A percentile compares a stretch with the other conserved stretches of the same genome.
Evolutionary conservation across 2,888 invertebrate species (phyloP).

Genomic region (Mythimna ferrago): DNA sequence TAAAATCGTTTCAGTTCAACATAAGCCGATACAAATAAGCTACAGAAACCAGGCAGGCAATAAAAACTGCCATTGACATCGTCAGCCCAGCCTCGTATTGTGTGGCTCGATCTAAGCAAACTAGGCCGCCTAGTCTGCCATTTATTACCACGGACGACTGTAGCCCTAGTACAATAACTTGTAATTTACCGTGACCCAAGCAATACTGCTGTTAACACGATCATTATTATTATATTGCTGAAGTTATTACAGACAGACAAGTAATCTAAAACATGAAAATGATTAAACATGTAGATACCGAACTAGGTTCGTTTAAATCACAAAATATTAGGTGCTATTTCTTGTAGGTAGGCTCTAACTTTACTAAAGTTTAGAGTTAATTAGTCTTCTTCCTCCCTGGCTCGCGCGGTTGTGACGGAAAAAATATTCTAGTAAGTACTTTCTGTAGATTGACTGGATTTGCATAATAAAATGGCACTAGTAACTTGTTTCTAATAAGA

Average conservation of each 20-base stretch:
- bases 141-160: constrained; percentile 8
- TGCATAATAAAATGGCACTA: too few relatives aligned
- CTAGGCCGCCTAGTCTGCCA: constrained; percentile 17
- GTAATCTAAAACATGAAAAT: too few relatives aligned
- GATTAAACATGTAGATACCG: too few relatives aligned
- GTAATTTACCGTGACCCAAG: not conserved
- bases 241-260: not conserved
- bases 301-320: too few relatives aligned
- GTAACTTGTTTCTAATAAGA: too few relatives aligned
- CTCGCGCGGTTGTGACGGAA: too few relatives aligned
- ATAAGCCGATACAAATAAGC: not conserved
- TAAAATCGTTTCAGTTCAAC: not conserved
- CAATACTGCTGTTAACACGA: not conserved
- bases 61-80: constrained; percentile 24
- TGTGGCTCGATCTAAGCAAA: constrained; percentile 6
- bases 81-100: not conserved
- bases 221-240: not conserved
- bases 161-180: constrained; percentile 6
- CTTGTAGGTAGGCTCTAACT: too few relatives aligned
- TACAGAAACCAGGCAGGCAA: not conserved
- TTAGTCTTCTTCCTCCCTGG: too few relatives aligned
- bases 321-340: too few relatives aligned
- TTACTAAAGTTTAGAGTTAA: too few relatives aligned
- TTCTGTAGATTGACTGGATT: too few relatives aligned
- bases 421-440: too few relatives aligned